Base-by-base conservation (phyloP, 2,113 vertebrate species). In the Petroica traversi region DNA sequence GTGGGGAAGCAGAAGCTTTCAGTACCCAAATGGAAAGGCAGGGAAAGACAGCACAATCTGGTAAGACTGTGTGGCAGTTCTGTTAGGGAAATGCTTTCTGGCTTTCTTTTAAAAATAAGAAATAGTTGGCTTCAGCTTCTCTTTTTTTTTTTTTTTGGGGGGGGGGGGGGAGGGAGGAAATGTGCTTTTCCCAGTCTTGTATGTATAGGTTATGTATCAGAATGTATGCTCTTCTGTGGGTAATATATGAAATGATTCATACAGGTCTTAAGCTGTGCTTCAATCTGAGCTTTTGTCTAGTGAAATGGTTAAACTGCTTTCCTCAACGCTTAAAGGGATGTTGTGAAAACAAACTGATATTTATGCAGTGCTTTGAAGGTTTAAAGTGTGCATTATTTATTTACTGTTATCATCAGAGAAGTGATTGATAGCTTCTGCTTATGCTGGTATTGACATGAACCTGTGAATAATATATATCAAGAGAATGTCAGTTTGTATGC, bases 351-450 rank as follows among this genome's bases (percentile, higher is more conserved):
- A 91, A 95, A 88, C 92, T 86, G 89, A 26, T 94, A 63, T 92
- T 96, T 95, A 84, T 84, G 72, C 79, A 75, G 54, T 68, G 57
- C 92, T 91, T 91, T 94, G 91, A 95, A 96, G 76, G 63, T 82
- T 94, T 93, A 93, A 95, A 88, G n/a, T 83, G 92, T 76, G 88
- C 85, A 82, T 96, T 91, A 95, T 92, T 95, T 92, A 91, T 96
- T 95, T 94, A 92, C 62, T 76, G 45, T 96, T 96, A 91, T 92
- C 89, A 79, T 88, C 86, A 45, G 81, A 71, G 87, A 88, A 58
- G 31, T 94, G 78, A 90, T 73, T 83, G 76, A 94, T 69, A 85
- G 82, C 61, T 86, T 72, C 40, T 87, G 55, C 72, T 92, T 96
- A 33, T 80, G 31, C 54, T 54, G 64, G 40, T 92, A 85, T 93